Percentiles rank a stretch among this genome's conserved stretches.
phyloP scores from a whole-genome alignment of 2,888 invertebrate species.

The Tachina lurida region DNA sequence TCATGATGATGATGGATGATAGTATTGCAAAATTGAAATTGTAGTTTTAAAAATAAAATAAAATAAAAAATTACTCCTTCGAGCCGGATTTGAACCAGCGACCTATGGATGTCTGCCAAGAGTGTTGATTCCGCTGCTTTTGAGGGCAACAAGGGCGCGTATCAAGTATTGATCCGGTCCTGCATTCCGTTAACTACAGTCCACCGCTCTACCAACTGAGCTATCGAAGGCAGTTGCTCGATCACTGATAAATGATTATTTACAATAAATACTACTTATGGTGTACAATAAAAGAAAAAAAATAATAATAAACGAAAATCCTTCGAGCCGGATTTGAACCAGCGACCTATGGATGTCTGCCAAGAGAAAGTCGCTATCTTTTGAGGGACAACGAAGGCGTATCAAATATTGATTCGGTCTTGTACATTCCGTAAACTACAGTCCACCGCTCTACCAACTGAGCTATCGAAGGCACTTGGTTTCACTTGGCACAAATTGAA shows the following conservation, averaged over 20 bases:
- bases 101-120: constrained; percentile 85
- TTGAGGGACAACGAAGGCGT: constrained; percentile 48
- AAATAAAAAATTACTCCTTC: constrained; percentile 82
- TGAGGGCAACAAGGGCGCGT: constrained; percentile 37
- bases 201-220: constrained; percentile 76
- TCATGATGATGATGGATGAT: too few relatives aligned
- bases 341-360: constrained; percentile 86
- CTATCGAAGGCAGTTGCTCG: constrained; percentile 46
- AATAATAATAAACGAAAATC: constrained; percentile 75
- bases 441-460: constrained; percentile 76
- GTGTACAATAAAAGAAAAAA: too few relatives aligned
- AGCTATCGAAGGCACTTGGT: constrained; percentile 75
- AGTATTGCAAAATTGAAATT: too few relatives aligned
- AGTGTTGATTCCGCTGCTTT: constrained; percentile 15
- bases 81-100: constrained; percentile 88
- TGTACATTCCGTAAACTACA: constrained; percentile 69
- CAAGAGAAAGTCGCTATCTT: constrained; percentile 9
- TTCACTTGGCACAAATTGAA: constrained; percentile 17
- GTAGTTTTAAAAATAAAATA: too few relatives aligned
- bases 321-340: constrained; percentile 88
- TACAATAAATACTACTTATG: too few relatives aligned
- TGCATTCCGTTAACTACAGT: constrained; percentile 73
- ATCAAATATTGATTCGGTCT: constrained; percentile 37
- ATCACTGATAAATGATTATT: too few relatives aligned
- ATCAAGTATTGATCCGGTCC: constrained; percentile 39